Percentiles rank a stretch among this genome's conserved stretches.
These are phyloP conservation scores for Corvus moneduloides DNA, from an alignment of 2,113 vertebrate genomes.

Conservation along the genomic window DNA sequence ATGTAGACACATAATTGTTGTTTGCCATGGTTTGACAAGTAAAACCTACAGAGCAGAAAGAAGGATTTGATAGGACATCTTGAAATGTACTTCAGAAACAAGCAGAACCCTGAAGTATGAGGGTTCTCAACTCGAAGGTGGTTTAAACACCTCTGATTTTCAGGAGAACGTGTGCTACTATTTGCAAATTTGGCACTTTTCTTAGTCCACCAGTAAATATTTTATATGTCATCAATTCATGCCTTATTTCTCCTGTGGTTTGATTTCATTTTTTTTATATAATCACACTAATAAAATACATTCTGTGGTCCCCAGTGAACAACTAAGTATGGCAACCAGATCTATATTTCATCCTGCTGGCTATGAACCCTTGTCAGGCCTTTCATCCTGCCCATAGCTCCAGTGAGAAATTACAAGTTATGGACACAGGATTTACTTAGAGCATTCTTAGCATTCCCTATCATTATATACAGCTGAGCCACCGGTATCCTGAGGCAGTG, in stretches of 20 bases:
- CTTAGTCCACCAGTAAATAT: neutral
- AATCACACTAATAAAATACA: neutral
- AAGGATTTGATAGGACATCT: neutral
- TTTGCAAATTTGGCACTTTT: neutral
- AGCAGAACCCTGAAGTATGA: neutral
- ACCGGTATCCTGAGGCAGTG: slow-evolving; percentile 49
- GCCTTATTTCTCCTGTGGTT: neutral
- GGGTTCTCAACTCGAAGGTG: neutral
- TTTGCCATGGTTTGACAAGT: neutral
- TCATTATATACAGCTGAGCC: slow-evolving; percentile 65
- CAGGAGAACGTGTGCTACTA: neutral
- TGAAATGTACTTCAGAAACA: neutral
- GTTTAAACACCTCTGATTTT: neutral
- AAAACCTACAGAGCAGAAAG: neutral
- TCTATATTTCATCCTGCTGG: neutral
- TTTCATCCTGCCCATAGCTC: slow-evolving; percentile 7
- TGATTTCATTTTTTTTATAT: neutral
- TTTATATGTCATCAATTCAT: neutral
- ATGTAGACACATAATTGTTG: neutral
- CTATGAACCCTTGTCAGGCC: slow-evolving; percentile 3
- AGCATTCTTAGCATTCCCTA: slow-evolving; percentile 47
- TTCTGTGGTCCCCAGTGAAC: neutral
- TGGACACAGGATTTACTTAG: slow-evolving; percentile 51
- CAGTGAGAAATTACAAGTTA: slow-evolving; percentile 46
- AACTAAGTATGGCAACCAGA: neutral